These are phyloP conservation scores for Eilema griseolum DNA, from an alignment of 2,888 invertebrate species.

Conservation along the genomic window DNA sequence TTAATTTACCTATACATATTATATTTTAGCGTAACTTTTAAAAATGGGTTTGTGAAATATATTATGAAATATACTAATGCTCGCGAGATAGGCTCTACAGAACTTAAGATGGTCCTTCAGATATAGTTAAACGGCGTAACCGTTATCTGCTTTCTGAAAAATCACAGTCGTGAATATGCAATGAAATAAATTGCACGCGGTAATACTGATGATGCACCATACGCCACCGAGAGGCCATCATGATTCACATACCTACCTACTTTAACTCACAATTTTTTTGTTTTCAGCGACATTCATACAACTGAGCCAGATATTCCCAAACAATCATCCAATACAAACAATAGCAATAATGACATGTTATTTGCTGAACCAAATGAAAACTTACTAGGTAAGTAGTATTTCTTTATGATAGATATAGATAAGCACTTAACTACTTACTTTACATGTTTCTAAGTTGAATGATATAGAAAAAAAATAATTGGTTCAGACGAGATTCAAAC, in stretches of 20 bases:
- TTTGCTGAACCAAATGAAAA: slow-evolving; percentile 63
- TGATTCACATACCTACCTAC: neutral
- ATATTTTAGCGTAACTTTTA: neutral
- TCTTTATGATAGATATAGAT: neutral
- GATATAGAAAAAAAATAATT: too few relatives aligned
- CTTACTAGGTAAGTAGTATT: slow-evolving; percentile 67
- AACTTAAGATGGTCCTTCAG: too few relatives aligned
- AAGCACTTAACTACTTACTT: too few relatives aligned
- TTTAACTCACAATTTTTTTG: neutral
- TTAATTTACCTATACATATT: too few relatives aligned
- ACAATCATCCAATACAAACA: neutral
- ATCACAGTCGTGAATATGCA: neutral
- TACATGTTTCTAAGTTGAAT: too few relatives aligned
- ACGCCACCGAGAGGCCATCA: neutral
- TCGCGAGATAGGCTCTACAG: too few relatives aligned
- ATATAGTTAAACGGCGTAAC: too few relatives aligned
- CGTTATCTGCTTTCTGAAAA: neutral
- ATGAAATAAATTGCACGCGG: neutral
- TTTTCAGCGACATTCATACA: slow-evolving; percentile 13
- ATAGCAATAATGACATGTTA: slow-evolving; percentile 35
- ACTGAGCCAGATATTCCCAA: slow-evolving; percentile 1
- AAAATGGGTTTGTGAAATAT: too few relatives aligned
- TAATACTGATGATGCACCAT: neutral
- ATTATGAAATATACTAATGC: too few relatives aligned
- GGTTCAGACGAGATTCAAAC: too few relatives aligned